Conservation (phyloP, 23 tunicate genomes). For the Botrylloides violaceus region DNA sequence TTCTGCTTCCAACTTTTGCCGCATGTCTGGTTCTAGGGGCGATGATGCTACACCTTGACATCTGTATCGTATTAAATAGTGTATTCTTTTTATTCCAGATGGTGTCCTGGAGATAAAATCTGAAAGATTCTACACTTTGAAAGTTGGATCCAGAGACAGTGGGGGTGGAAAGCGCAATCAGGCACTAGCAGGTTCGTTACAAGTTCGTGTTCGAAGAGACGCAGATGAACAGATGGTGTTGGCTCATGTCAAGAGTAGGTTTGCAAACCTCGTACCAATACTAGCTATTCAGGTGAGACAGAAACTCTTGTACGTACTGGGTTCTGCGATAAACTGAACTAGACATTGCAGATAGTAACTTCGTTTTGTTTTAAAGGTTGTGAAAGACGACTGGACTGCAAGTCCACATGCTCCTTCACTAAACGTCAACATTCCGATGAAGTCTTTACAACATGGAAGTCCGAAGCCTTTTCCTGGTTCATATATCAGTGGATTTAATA, state of each 20-base stretch:
- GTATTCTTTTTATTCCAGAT: conserved; percentile 30
- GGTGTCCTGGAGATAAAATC: conserved; percentile 86
- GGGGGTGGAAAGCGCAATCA: conserved; percentile 19
- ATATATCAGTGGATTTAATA: conserved; percentile 65
- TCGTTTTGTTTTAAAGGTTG: conserved; percentile 17
- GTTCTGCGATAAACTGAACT: background rate
- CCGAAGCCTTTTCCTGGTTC: conserved; percentile 8
- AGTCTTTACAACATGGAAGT: background rate
- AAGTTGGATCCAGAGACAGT: conserved; percentile 19
- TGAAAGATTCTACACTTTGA: conserved; percentile 57
- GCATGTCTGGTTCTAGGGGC: background rate
- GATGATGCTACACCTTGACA: background rate
- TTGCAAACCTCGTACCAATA: conserved; percentile 55
- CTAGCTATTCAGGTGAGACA: conserved; percentile 75
- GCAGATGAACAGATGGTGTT: conserved; percentile 88
- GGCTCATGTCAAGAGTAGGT: conserved; percentile 78
- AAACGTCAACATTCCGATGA: background rate
- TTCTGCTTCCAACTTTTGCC: too few species aligned
- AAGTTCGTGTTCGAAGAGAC: conserved; percentile 79
- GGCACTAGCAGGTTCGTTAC: conserved; percentile 49
- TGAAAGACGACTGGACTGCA: conserved; percentile 63
- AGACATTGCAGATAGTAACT: background rate
- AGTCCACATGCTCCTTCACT: conserved; percentile 2
- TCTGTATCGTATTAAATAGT: too few species aligned
- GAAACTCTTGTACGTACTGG: too few species aligned